Conservation (phyloP, 2,888 invertebrate genomes). For the Carabus problematicus region DNA sequence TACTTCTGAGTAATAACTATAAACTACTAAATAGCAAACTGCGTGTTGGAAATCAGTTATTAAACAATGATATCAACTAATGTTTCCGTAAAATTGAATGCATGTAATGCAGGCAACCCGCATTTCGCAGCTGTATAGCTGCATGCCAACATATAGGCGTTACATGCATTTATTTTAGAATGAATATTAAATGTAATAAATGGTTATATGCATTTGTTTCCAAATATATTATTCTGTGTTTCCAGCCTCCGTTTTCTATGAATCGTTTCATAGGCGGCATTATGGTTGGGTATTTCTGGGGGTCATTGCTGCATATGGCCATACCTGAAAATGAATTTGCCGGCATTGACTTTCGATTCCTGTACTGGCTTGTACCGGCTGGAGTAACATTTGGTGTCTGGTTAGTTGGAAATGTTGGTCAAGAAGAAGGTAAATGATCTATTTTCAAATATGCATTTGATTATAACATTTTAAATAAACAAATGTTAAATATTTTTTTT, state of each 20-base stretch:
- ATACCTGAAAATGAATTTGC: constrained; percentile 77
- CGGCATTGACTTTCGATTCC: constrained; percentile 73
- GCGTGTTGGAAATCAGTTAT: no score
- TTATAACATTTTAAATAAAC: neutral
- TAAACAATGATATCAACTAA: no score
- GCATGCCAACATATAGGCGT: no score
- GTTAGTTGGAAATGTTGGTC: constrained; percentile 89
- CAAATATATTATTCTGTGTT: constrained; percentile 44
- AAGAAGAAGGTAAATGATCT: constrained; percentile 73
- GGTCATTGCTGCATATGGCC: constrained; percentile 75
- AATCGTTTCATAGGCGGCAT: constrained; percentile 80
- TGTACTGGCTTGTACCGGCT: constrained; percentile 77
- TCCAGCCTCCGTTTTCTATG: constrained; percentile 82
- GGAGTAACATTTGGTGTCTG: constrained; percentile 83
- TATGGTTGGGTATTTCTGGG: constrained; percentile 82
- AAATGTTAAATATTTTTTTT: constrained; percentile 1
- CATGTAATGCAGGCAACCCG: no score
- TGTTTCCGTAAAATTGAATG: no score
- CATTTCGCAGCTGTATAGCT: no score
- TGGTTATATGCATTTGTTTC: no score
- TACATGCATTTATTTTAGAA: no score
- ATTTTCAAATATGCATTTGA: neutral
- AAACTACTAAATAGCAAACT: no score
- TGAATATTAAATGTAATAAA: no score
- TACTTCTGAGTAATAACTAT: no score